A percentile compares a stretch with the other conserved stretches of the same genome.
Evolutionary conservation across 1,140 invertebrate genomes (phyloP).

Genomic region (Sinella curviseta): DNA sequence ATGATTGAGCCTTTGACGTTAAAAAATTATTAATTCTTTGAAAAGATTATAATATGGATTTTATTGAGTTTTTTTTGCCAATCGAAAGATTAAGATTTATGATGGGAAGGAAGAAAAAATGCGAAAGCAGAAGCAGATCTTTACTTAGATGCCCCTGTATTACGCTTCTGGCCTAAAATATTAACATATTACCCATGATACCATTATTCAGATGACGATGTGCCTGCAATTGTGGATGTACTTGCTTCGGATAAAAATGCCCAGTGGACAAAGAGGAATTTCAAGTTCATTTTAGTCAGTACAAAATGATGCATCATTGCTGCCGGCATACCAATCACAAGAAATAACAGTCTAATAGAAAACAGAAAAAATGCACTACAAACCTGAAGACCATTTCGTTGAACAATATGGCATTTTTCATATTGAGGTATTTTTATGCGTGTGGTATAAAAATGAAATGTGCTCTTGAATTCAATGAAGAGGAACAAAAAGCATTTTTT

Average conservation of each 20-base stretch:
- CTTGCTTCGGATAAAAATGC: not conserved
- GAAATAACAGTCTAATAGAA: not conserved
- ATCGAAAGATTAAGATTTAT: too few species aligned
- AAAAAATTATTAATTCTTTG: too few species aligned
- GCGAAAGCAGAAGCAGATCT: too few species aligned
- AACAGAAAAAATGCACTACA: too few species aligned
- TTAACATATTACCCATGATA: not conserved
- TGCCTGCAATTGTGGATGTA: not conserved
- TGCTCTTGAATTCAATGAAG: not conserved
- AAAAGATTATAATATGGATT: too few species aligned
- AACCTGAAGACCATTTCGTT: not conserved
- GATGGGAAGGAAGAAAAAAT: too few species aligned
- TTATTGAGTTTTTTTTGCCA: too few species aligned
- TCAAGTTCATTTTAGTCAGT: not conserved
- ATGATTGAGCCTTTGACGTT: too few species aligned
- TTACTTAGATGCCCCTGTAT: too few species aligned
- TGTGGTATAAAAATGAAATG: not conserved
- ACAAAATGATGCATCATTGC: slow-evolving; percentile 4
- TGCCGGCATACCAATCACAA: not conserved
- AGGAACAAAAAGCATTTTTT: not conserved
- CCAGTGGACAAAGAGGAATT: not conserved
- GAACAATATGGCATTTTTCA: not conserved
- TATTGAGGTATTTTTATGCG: not conserved
- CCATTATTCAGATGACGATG: not conserved
- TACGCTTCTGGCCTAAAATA: not conserved